Evolutionary conservation across 2,888 invertebrate genomes (phyloP), one percentile per base, ranked within the genome.

Genomic region (Hypomecis atomaria): DNA sequence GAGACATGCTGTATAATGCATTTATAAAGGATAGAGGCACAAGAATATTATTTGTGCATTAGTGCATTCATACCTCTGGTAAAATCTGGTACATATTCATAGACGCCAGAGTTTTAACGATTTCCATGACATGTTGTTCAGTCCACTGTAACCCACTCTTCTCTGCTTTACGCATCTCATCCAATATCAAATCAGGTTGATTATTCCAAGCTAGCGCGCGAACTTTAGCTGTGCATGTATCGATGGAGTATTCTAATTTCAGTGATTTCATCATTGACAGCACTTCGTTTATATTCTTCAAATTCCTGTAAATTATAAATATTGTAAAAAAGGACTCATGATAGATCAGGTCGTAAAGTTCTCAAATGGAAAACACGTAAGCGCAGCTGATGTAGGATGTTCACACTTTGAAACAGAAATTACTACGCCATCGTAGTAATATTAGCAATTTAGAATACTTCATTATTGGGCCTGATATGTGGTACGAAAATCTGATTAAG

Each of bases 231-330:
- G 92, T 88, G 65, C 93, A 91, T 0, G 94, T 95, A 42, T 90
- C 89, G 4, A 84, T 66, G 13, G 92, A 91, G 3, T 85, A 82
- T 0, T 85, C 72, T 1, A 95, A 75, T 59, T 94, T 93, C 0
- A 94, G 88, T 0, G 94, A 92, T 53, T 84, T 89, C 95, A 96
- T 95, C 80, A 94, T 94, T 43, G 87, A 86, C 5, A 94, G 73
- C 0, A 94, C 92, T 62, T 91, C 84, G 71, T 93, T 82, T 2
- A 92, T 93, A 37, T 90, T 92, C 0, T 86, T 71, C 0, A 83
- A 59, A 11, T 88, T 88, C 4, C 92, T 91, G 75, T 50, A 44
- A 59, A 38, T 40, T 47, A 42, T n/a, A 10, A 40, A 33, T 40
- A 7, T 10, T 40, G 8, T 7, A 4, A 40, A 10, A 40, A 40